These are phyloP conservation scores for Drosophila aldrichi DNA, from an alignment of 2,888 invertebrate genomes.

Conservation along the genomic window DNA sequence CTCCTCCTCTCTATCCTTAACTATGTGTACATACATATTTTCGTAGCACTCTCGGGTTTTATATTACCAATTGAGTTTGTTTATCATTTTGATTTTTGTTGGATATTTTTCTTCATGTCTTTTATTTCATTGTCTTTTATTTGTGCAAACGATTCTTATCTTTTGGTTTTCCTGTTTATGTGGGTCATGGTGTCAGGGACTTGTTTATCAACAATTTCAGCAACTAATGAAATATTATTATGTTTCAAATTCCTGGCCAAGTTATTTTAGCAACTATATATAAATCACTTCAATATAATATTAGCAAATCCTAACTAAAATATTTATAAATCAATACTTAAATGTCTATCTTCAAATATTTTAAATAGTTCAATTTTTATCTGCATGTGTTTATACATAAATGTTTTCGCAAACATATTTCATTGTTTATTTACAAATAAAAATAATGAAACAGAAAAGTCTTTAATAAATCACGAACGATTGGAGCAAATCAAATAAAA, in stretches of 20 bases:
- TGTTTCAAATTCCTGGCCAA: background rate
- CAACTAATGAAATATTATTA: background rate
- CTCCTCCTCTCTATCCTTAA: background rate
- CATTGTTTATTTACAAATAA: conserved; percentile 19
- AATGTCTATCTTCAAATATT: background rate
- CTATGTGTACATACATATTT: conserved; percentile 22
- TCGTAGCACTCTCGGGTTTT: conserved; percentile 59
- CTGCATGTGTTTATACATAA: background rate
- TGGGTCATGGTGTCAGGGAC: conserved; percentile 57
- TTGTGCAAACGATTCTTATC: background rate
- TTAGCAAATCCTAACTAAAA: background rate
- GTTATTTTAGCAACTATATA: background rate
- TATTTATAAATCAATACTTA: background rate
- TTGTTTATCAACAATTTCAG: background rate
- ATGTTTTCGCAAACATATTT: background rate
- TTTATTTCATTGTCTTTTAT: conserved; percentile 28
- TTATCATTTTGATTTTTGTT: conserved; percentile 41
- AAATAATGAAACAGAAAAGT: background rate
- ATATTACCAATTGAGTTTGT: conserved; percentile 60
- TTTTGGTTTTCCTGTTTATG: conserved; percentile 43
- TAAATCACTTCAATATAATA: background rate
- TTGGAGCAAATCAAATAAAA: conserved; percentile 26
- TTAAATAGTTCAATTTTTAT: too few species aligned
- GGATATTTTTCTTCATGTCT: too few species aligned
- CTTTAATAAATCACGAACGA: too few species aligned